phyloP scores from a whole-genome alignment of 2,888 invertebrate species.

The Teleiodes luculella region DNA sequence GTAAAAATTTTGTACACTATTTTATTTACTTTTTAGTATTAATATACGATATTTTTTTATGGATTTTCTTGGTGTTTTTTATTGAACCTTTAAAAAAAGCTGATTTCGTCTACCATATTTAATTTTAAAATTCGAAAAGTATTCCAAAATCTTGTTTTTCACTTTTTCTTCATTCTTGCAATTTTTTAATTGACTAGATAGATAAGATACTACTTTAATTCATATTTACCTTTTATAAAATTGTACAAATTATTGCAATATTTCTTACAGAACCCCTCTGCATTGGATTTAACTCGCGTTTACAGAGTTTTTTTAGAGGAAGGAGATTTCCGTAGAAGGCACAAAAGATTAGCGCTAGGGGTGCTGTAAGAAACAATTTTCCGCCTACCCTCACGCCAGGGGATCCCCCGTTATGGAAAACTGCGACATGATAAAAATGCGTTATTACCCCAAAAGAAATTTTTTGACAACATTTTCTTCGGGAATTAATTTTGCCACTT shows the following conservation, averaged over 20 bases:
- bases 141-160: no score
- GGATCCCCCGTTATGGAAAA: slow-evolving; percentile 54
- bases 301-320: slow-evolving; percentile 13
- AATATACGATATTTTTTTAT: no score
- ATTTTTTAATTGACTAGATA: no score
- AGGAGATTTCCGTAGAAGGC: slow-evolving; percentile 27
- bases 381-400: slow-evolving; percentile 58
- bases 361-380: slow-evolving; percentile 77
- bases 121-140: no score
- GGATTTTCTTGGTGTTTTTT: no score
- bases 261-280: not conserved
- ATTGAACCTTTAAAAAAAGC: no score
- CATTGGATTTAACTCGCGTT: not conserved
- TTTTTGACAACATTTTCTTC: slow-evolving; percentile 9
- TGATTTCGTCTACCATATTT: no score
- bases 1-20: no score
- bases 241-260: not conserved
- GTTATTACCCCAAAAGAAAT: slow-evolving; percentile 40
- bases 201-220: no score
- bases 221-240: no score
- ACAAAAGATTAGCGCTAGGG: slow-evolving; percentile 68
- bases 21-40: no score
- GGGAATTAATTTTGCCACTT: not conserved
- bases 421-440: slow-evolving; percentile 69
- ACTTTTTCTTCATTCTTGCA: no score